Conservation (phyloP, 2,888 invertebrate genomes). For the Bibio marci region DNA sequence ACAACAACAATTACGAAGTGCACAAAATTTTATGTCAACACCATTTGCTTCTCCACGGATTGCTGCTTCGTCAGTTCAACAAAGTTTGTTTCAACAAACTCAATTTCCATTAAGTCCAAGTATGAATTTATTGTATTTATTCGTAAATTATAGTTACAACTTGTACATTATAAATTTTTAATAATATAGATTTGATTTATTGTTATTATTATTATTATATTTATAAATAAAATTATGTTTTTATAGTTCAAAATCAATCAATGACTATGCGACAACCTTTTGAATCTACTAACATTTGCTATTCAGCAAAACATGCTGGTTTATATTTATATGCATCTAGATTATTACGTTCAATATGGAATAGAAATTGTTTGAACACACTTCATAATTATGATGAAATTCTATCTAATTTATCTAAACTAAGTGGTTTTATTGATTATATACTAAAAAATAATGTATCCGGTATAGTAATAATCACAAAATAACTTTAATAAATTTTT, state of each 20-base stretch:
- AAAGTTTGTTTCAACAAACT: slow-evolving; percentile 27
- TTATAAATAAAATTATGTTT: too few species aligned
- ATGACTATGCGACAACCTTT: not conserved
- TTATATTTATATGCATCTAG: slow-evolving; percentile 81
- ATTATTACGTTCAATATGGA: slow-evolving; percentile 82
- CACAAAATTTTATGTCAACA: slow-evolving; percentile 26
- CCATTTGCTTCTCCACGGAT: slow-evolving; percentile 16
- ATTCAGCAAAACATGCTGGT: slow-evolving; percentile 81
- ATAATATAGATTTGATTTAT: too few species aligned
- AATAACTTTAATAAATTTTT: too few species aligned
- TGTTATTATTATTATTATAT: too few species aligned
- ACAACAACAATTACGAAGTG: slow-evolving; percentile 5
- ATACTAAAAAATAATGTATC: too few species aligned
- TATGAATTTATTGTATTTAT: slow-evolving; percentile 16
- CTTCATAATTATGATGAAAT: too few species aligned
- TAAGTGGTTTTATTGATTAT: too few species aligned
- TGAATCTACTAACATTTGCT: slow-evolving; percentile 20
- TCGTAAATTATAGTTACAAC: too few species aligned
- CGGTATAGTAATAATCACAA: too few species aligned
- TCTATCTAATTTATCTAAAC: too few species aligned
- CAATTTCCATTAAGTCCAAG: slow-evolving; percentile 28
- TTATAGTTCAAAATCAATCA: not conserved
- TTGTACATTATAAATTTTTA: too few species aligned
- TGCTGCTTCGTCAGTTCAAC: slow-evolving; percentile 11
- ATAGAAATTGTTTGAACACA: slow-evolving; percentile 49